Evolutionary conservation across 2,888 invertebrate species (phyloP), one percentile per base, ranked within the genome.

Genomic region (Chrysolina oricalcia): DNA sequence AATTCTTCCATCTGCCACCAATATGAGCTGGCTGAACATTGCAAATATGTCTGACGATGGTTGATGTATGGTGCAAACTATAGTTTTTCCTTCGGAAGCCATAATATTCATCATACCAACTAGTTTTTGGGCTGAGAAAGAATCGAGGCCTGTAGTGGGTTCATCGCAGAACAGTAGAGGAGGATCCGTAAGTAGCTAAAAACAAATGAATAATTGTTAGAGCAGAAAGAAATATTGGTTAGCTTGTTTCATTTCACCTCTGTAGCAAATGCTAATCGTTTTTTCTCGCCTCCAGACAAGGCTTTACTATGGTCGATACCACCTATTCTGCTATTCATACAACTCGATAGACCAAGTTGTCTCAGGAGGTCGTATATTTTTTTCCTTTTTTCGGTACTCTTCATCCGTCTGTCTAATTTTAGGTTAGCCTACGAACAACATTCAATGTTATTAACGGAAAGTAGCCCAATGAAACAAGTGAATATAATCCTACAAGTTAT

Each of bases 41-140:
- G 94, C 93, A 88, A 97, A 96, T 73, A 96, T 89, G 83, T 96
- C 95, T 0, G 96, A 96, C 4, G 96, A 96, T 0, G 98, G 98
- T 89, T 98, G 98, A 88, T 98, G 98, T 82, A 98, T 98, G 21
- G 98, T 98, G 86, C 97, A 97, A 72, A 98, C 90, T 48, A 98
- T 94, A 0, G 97, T 97, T 88, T 95, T 95, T 19, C 96, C 96
- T 80, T 93, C 92, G 2, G 91, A 91, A 0, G 95, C 93, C 86
- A 95, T 92, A 77, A 91, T 90, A 40, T 93, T 92, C 83, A 96
- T 91, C 68, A 94, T 91, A 8, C 91, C 90, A 72, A 96, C 93
- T 73, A 98, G 90, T 86, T 95, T 96, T 86, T 95, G 94, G 0
- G 98, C 98, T 86, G 97, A 97, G 84, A 93, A 97, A 0, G 97